Base-by-base conservation (phyloP, 2,113 vertebrate species). In the Syngnathoides biaculeatus region DNA sequence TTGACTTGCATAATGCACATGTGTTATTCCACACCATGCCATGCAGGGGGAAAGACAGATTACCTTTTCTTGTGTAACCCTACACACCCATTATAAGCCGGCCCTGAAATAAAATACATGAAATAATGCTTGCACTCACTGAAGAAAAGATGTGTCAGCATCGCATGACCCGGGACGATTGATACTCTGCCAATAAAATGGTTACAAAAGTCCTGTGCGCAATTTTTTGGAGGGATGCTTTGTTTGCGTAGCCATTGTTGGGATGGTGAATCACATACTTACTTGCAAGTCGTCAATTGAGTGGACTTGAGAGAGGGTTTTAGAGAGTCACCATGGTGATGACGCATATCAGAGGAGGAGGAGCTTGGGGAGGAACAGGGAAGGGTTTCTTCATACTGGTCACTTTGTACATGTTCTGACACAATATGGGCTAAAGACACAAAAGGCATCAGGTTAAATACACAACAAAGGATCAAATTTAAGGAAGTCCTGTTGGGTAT, bases 251-350 rank as follows among this genome's bases (percentile, higher is more conserved):
- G 43, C 20, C 47, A 60, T 79, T 5, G 19, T 57, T 65, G 67
- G 42, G 70, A 74, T 19, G 69, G 40, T 65, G 59, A 39, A 15
- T 59, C 67, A 82, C 55, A 52, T 78, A 93, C 94, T 94, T 79
- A 95, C 94, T 90, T 87, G 13, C 72, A 86, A 68, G 86, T 72
- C 45, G 73, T 79, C 58, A 59, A 67, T 72, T 84, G 88, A 62
- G 81, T 72, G 42, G 83, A 77, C 11, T 73, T 58, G 1, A 5
- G 57, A 0, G 30, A 35, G 30, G 40, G 15, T 7, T 67, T 26
- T 42, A 56, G 39, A 66, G 72, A 53, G 79, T 86, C 20, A 12
- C 64, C 78, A 69, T 72, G 78, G 74, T 56, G 82, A 84, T 60
- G 82, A 82, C 69, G 15, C 0, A 47, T 58, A 0, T 22, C 52